Percentiles rank a stretch among this genome's conserved stretches.
phyloP scores from a whole-genome alignment of 2,888 invertebrate genomes.

The Hipparchia semele region DNA sequence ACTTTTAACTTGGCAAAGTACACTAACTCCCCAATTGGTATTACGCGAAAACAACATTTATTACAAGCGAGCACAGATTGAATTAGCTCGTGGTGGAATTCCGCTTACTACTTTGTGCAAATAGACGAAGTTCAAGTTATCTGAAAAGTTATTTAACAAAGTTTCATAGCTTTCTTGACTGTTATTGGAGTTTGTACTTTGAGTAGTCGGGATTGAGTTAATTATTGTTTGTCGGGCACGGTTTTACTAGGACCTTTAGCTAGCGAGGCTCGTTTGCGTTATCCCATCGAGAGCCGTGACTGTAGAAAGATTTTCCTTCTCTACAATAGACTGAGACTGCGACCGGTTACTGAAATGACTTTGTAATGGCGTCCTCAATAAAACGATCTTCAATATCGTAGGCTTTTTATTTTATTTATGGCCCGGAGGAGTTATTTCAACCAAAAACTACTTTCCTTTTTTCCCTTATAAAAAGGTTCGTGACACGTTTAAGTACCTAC shows the following conservation, averaged over 20 bases:
- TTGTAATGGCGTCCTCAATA: slow-evolving; percentile 78
- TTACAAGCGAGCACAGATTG: slow-evolving; percentile 80
- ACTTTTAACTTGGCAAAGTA: slow-evolving; percentile 72
- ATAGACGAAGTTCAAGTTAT: slow-evolving; percentile 82
- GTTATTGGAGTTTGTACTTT: slow-evolving; percentile 70
- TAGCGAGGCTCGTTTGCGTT: slow-evolving; percentile 65
- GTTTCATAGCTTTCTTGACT: slow-evolving; percentile 81
- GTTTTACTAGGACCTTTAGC: slow-evolving; percentile 60
- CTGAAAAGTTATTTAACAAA: slow-evolving; percentile 84
- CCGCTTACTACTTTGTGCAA: slow-evolving; percentile 80
- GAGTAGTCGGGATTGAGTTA: slow-evolving; percentile 65
- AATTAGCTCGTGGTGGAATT: slow-evolving; percentile 76
- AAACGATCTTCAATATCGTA: slow-evolving; percentile 69
- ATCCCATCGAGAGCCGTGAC: slow-evolving; percentile 83
- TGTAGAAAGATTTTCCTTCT: slow-evolving; percentile 82
- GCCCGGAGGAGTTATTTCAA: slow-evolving; percentile 40
- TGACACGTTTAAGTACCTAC: neutral
- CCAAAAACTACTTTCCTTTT: slow-evolving; percentile 31
- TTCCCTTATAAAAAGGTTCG: slow-evolving; percentile 15
- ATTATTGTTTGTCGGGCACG: slow-evolving; percentile 62
- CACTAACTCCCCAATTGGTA: slow-evolving; percentile 75
- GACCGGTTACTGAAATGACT: slow-evolving; percentile 76
- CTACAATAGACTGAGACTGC: slow-evolving; percentile 80
- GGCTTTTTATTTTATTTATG: slow-evolving; percentile 71
- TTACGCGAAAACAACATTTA: slow-evolving; percentile 82